These are phyloP conservation scores for Corticium candelabrum DNA, from an alignment of 37 sponge, comb jelly and placozoan species.

Conservation along the genomic window DNA sequence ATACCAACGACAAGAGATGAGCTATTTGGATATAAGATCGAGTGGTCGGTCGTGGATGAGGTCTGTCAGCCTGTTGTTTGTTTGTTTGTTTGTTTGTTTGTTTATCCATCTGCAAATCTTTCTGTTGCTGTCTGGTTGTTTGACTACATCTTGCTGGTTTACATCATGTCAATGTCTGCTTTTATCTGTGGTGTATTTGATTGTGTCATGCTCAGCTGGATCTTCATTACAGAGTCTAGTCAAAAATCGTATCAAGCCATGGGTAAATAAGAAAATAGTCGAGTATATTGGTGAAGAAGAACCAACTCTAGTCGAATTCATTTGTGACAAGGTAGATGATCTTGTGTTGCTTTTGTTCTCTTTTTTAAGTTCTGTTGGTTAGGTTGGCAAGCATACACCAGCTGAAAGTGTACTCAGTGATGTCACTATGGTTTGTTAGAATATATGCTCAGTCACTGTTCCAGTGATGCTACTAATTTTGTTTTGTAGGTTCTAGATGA, in stretches of 20 bases:
- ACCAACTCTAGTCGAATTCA: conserved; percentile 83
- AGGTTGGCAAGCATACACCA: too few relatives aligned
- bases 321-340: conserved; percentile 69
- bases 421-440: too few relatives aligned
- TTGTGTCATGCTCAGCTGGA: too few relatives aligned
- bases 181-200: not conserved
- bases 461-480: too few relatives aligned
- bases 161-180: not conserved
- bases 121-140: too few relatives aligned
- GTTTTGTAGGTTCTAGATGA: conserved; percentile 83
- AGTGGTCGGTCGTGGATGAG: conserved; percentile 84
- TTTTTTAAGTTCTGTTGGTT: too few relatives aligned
- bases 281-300: conserved; percentile 98
- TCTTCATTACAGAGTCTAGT: conserved; percentile 46
- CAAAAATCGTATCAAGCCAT: conserved; percentile 82
- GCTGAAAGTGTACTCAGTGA: too few relatives aligned
- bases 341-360: not conserved
- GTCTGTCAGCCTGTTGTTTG: conserved; percentile 18
- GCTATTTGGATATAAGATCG: conserved; percentile 76
- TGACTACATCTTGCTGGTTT: not conserved
- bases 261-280: conserved; percentile 95
- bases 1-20: conserved; percentile 91
- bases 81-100: not conserved
- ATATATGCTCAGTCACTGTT: too few relatives aligned
- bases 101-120: too few relatives aligned